Percentiles rank a stretch among this genome's conserved stretches.
phyloP scores from a whole-genome alignment of 2,797 vertebrate genomes.

The Schizopygopsis pylzovi region DNA sequence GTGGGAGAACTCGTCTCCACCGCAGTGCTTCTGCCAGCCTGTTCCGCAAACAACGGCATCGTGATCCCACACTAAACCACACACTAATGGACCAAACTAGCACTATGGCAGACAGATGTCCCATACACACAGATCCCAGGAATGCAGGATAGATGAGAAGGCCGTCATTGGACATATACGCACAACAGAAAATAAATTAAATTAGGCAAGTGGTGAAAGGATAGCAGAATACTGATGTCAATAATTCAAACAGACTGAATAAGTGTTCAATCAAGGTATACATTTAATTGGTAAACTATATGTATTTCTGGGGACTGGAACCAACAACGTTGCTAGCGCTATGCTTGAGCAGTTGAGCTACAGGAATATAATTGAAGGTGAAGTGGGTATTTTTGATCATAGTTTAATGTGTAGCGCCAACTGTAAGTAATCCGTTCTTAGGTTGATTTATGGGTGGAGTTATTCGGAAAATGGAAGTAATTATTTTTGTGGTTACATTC shows the following conservation, averaged over 20 bases:
- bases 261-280: constrained; percentile 10
- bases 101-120: constrained; percentile 54
- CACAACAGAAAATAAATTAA: constrained; percentile 42
- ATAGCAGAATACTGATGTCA: constrained; percentile 46
- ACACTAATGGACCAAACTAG: constrained; percentile 59
- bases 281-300: neutral
- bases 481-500: constrained; percentile 13
- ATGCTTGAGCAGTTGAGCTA: neutral
- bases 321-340: neutral
- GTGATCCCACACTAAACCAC: constrained; percentile 59
- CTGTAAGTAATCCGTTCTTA: neutral
- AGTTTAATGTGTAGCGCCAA: neutral
- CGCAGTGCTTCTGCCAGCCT: constrained; percentile 56
- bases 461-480: constrained; percentile 21
- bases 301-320: neutral
- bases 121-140: constrained; percentile 42
- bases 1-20: constrained; percentile 53
- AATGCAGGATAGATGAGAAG: constrained; percentile 27
- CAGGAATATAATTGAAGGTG: neutral
- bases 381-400: neutral
- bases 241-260: constrained; percentile 47
- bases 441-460: constrained; percentile 15
- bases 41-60: constrained; percentile 59
- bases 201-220: constrained; percentile 51
- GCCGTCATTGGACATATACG: constrained; percentile 16